Percentiles rank a stretch among this genome's conserved stretches.
Conservation (phyloP, 2,888 invertebrate genomes). For the Philereme transversata region DNA sequence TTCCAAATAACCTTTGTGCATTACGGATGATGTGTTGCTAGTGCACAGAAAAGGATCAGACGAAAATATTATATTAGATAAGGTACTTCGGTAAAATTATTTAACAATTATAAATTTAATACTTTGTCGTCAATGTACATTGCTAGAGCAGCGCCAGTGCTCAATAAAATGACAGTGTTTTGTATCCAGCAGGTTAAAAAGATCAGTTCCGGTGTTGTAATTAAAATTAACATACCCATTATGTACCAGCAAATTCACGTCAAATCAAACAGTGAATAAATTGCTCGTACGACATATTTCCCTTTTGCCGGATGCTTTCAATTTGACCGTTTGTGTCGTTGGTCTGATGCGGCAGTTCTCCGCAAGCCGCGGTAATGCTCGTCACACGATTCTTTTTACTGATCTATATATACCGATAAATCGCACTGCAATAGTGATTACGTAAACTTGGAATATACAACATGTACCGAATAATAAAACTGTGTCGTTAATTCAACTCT, state of each 20-base stretch:
- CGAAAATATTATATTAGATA: no score
- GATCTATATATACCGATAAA: conserved; percentile 29
- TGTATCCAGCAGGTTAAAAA: conserved; percentile 24
- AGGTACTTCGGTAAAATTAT: no score
- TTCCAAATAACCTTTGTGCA: no score
- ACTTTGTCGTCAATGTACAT: no score
- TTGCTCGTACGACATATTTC: conserved; percentile 81
- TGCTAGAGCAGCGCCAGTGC: no score
- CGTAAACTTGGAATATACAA: background rate
- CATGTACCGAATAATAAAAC: conserved; percentile 8
- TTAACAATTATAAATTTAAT: no score
- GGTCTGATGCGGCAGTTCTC: conserved; percentile 60
- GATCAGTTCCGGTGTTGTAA: conserved; percentile 30
- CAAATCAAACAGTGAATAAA: conserved; percentile 76
- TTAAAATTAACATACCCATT: conserved; percentile 34
- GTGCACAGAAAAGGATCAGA: no score
- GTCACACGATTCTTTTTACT: conserved; percentile 39
- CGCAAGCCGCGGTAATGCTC: conserved; percentile 57
- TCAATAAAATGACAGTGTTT: no score
- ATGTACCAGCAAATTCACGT: conserved; percentile 47
- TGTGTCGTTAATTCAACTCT: conserved; percentile 2
- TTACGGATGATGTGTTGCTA: no score
- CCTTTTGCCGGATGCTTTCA: conserved; percentile 81
- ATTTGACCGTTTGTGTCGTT: conserved; percentile 64
- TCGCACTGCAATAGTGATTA: conserved; percentile 2